Evolutionary conservation across 2,113 vertebrate genomes (phyloP).

Genomic region (Illadopsis cleaveri): DNA sequence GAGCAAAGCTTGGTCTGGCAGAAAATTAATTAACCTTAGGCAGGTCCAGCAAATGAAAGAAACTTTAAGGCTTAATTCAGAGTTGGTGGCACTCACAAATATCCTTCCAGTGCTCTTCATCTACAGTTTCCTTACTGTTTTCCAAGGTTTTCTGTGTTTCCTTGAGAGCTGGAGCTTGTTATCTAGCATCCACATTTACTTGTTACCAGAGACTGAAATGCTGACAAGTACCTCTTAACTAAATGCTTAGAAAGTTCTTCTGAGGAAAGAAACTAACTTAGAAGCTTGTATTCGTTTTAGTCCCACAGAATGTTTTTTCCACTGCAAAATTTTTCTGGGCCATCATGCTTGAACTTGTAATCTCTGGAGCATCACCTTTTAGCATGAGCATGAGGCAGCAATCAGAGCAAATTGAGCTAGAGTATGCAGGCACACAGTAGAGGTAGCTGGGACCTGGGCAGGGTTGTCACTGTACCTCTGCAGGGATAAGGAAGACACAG

Average conservation of each 20-base stretch:
- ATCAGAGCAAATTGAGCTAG: background rate
- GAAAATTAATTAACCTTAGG: background rate
- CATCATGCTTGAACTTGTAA: background rate
- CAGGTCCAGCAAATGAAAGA: background rate
- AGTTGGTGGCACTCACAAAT: background rate
- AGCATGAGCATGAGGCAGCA: background rate
- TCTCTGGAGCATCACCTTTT: background rate
- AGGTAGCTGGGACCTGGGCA: too few species aligned
- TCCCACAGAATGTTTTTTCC: background rate
- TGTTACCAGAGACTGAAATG: background rate
- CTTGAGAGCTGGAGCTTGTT: background rate
- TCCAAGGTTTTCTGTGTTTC: background rate
- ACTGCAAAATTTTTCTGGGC: background rate
- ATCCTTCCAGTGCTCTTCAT: background rate
- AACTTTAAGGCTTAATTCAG: background rate
- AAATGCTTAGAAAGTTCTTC: background rate
- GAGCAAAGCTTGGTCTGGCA: background rate
- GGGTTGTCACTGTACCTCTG: background rate
- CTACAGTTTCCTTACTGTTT: background rate
- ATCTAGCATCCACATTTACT: background rate
- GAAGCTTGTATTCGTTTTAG: background rate
- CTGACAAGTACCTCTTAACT: background rate
- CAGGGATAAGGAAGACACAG: background rate
- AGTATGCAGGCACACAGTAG: background rate
- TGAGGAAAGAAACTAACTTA: background rate